These are phyloP conservation scores for Phaonia tiefii DNA, from an alignment of 2,888 invertebrate genomes.

Conservation along the genomic window DNA sequence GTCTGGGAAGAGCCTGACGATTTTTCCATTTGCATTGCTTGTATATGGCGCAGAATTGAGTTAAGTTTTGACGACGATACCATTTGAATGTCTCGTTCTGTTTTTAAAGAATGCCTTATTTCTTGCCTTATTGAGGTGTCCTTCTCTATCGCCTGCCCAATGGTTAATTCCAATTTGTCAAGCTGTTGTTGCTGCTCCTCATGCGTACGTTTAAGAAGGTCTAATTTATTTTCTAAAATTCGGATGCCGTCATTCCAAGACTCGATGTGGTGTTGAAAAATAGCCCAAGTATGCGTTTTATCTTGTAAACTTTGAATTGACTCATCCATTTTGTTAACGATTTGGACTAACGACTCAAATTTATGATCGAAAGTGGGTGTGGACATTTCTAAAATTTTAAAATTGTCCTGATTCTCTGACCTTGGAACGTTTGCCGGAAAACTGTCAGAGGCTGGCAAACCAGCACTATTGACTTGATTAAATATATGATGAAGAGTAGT, in stretches of 20 bases:
- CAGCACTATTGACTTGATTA: slow-evolving; percentile 50
- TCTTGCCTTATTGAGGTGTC: slow-evolving; percentile 64
- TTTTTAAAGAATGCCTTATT: slow-evolving; percentile 63
- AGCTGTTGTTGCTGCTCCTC: slow-evolving; percentile 70
- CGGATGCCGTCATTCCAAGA: slow-evolving; percentile 82
- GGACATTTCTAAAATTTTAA: slow-evolving; percentile 44
- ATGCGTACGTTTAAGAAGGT: slow-evolving; percentile 80
- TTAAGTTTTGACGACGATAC: slow-evolving; percentile 71
- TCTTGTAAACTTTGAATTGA: slow-evolving; percentile 81
- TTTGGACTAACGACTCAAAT: slow-evolving; percentile 78
- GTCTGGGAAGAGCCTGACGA: slow-evolving; percentile 36
- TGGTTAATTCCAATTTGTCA: slow-evolving; percentile 72
- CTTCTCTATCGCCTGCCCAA: slow-evolving; percentile 49
- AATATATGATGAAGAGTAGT: slow-evolving; percentile 52
- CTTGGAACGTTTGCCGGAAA: neutral
- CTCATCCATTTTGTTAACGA: slow-evolving; percentile 80
- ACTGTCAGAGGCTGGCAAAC: slow-evolving; percentile 29
- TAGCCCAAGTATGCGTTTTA: slow-evolving; percentile 82
- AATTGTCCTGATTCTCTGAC: neutral
- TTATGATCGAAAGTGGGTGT: slow-evolving; percentile 79
- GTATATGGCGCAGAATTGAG: slow-evolving; percentile 72
- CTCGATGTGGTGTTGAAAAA: slow-evolving; percentile 82
- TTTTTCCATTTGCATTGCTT: slow-evolving; percentile 70
- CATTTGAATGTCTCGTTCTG: slow-evolving; percentile 66
- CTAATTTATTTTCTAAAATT: slow-evolving; percentile 81